Percentiles rank a stretch among this genome's conserved stretches.
Conservation (phyloP, 2,888 invertebrate species). For the Diachrysia chrysitis region DNA sequence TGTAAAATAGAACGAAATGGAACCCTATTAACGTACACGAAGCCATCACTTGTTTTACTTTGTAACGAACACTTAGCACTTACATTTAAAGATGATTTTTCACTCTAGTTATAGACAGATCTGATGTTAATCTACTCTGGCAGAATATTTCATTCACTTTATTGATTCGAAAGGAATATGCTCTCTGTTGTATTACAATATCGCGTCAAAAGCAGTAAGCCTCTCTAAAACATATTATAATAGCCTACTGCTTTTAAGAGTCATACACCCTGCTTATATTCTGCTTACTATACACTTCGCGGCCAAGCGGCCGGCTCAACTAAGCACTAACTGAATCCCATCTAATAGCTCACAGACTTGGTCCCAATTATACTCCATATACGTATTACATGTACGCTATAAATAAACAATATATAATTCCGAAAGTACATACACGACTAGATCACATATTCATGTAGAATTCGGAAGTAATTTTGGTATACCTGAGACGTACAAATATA, state of each 20-base stretch:
- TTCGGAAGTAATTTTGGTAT: conserved; percentile 88
- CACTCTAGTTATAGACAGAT: conserved; percentile 82
- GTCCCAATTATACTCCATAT: conserved; percentile 85
- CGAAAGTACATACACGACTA: conserved; percentile 89
- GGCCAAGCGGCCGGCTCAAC: conserved; percentile 65
- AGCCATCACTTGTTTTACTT: conserved; percentile 69
- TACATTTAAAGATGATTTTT: conserved; percentile 75
- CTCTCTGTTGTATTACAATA: conserved; percentile 82
- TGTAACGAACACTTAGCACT: conserved; percentile 73
- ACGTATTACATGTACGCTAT: conserved; percentile 83
- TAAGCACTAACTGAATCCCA: conserved; percentile 71
- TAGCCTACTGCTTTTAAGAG: conserved; percentile 83
- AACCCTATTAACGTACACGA: conserved; percentile 64
- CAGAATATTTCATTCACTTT: conserved; percentile 71
- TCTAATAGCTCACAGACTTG: conserved; percentile 84
- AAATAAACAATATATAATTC: conserved; percentile 87
- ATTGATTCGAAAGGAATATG: conserved; percentile 74
- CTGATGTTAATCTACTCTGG: conserved; percentile 81
- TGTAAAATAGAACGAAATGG: conserved; percentile 67
- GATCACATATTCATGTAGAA: conserved; percentile 89
- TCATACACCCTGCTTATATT: conserved; percentile 73
- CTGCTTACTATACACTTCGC: conserved; percentile 69
- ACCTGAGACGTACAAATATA: conserved; percentile 83
- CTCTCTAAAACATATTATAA: conserved; percentile 88
- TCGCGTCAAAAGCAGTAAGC: conserved; percentile 81